Conservation (phyloP, 2,113 vertebrate genomes). For the Pseudorasbora parva region DNA sequence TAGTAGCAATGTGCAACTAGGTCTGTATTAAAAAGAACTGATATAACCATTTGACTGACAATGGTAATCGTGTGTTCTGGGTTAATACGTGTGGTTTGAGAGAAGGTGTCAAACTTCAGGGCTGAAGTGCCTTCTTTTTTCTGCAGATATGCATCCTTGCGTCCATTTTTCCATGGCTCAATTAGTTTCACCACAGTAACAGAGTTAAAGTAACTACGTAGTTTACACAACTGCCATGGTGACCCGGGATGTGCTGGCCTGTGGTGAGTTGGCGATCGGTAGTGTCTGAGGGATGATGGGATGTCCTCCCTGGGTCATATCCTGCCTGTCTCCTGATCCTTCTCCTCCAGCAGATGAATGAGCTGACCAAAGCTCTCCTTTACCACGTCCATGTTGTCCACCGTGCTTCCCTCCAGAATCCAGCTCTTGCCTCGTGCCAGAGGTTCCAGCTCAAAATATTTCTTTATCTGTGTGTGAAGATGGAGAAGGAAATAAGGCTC, state of each 20-base stretch:
- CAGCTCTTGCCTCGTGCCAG: constrained; percentile 96
- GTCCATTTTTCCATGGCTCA: constrained; percentile 34
- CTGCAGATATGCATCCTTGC: constrained; percentile 27
- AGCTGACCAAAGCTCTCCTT: constrained; percentile 94
- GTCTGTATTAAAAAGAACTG: constrained; percentile 31
- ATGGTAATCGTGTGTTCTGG: constrained; percentile 29
- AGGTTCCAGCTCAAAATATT: constrained; percentile 98
- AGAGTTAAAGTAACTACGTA: constrained; percentile 22
- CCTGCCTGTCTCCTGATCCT: constrained; percentile 86
- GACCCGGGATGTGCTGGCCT: constrained; percentile 19
- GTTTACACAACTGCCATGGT: constrained; percentile 24
- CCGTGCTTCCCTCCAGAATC: constrained; percentile 91
- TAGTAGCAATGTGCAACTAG: constrained; percentile 56
- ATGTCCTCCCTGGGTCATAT: constrained; percentile 79
- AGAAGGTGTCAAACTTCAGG: constrained; percentile 30
- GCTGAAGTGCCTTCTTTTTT: constrained; percentile 24
- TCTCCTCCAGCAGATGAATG: constrained; percentile 92
- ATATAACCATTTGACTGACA: constrained; percentile 30
- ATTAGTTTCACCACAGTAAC: constrained; percentile 25
- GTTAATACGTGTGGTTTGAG: constrained; percentile 35
- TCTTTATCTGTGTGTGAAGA: constrained; percentile 85
- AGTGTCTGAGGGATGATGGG: constrained; percentile 22
- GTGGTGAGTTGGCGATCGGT: constrained; percentile 28
- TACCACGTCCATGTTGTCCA: constrained; percentile 88
- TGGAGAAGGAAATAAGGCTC: neutral